Conservation (phyloP, 2,797 vertebrate species). For the Anguilla pacifica region DNA sequence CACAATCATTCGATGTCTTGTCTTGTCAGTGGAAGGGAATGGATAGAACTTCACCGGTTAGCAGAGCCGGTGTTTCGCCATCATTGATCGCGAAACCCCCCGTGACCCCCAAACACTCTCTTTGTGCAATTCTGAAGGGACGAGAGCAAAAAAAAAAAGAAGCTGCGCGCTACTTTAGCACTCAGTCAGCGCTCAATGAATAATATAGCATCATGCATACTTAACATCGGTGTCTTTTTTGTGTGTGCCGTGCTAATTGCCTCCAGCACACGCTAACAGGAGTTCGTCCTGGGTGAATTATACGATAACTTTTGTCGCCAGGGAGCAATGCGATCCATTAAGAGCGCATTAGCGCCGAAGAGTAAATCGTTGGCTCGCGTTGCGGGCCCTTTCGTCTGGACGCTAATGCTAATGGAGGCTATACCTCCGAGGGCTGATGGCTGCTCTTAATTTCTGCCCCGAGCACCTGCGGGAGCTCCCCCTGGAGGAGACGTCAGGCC, state of each 20-base stretch:
- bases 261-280: background rate
- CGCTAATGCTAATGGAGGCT: background rate
- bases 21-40: background rate
- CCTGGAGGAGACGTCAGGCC: background rate
- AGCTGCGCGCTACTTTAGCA: background rate
- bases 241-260: background rate
- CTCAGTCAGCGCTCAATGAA: background rate
- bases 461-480: background rate
- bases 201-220: slow-evolving; percentile 14
- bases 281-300: slow-evolving; percentile 1
- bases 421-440: background rate
- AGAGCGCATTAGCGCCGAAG: background rate
- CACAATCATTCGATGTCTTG: background rate
- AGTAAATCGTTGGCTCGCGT: background rate
- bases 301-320: background rate
- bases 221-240: background rate
- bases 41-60: background rate
- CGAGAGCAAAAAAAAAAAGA: background rate
- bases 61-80: background rate
- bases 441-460: background rate
- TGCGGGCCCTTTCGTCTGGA: background rate
- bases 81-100: background rate
- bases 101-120: background rate
- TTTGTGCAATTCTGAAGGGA: background rate
- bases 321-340: slow-evolving; percentile 11